These are phyloP conservation scores for Trichoplusia ni DNA, from an alignment of 1,140 invertebrate species.

Conservation along the genomic window DNA sequence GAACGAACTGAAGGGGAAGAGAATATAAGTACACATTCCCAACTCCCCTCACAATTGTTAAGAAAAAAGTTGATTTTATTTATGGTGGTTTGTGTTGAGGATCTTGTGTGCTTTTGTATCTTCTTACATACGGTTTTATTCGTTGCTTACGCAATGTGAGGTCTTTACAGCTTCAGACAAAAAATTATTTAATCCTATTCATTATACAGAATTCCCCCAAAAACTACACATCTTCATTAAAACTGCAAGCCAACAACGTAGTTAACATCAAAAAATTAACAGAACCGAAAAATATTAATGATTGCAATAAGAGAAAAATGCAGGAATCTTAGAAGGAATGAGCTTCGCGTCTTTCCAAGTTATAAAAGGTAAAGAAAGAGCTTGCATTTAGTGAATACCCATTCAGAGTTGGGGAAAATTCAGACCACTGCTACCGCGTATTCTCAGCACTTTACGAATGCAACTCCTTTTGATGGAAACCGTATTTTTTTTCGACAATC, in stretches of 20 bases:
- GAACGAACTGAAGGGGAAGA: slow-evolving; percentile 10
- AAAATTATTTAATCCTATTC: too few species aligned
- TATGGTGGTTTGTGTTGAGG: slow-evolving; percentile 20
- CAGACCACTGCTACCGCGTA: slow-evolving; percentile 65
- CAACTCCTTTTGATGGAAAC: slow-evolving; percentile 70
- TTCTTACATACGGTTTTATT: neutral
- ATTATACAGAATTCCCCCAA: neutral
- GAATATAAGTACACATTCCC: slow-evolving; percentile 32
- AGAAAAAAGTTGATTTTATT: slow-evolving; percentile 29
- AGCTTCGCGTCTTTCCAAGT: slow-evolving; percentile 69
- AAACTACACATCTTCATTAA: neutral
- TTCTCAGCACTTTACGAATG: slow-evolving; percentile 73
- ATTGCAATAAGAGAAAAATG: slow-evolving; percentile 63
- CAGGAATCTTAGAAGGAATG: slow-evolving; percentile 69
- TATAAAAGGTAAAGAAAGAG: slow-evolving; percentile 74
- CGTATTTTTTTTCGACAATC: slow-evolving; percentile 75
- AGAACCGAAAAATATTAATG: slow-evolving; percentile 73
- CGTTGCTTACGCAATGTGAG: too few species aligned
- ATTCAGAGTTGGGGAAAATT: slow-evolving; percentile 70
- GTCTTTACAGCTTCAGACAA: too few species aligned
- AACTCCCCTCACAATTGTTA: slow-evolving; percentile 33
- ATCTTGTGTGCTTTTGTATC: slow-evolving; percentile 16
- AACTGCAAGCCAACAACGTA: neutral
- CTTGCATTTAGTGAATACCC: slow-evolving; percentile 77
- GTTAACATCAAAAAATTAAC: slow-evolving; percentile 39